Percentiles rank a stretch among this genome's conserved stretches.
These are phyloP conservation scores for Sternarchorhynchus goeldii DNA, from an alignment of 2,797 vertebrate species.

Conservation along the genomic window DNA sequence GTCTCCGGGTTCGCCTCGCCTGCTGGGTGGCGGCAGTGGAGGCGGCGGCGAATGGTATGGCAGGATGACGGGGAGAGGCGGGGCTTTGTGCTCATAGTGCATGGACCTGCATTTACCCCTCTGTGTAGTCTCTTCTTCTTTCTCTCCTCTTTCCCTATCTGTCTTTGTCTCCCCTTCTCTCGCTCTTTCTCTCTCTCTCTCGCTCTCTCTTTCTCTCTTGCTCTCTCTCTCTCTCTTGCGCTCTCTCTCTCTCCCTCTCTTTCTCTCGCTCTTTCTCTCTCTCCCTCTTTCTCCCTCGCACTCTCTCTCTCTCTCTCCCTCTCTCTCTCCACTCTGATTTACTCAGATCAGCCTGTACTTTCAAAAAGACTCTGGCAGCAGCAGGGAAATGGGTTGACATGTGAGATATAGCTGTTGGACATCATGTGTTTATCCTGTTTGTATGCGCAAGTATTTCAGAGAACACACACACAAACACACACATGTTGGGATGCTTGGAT, in stretches of 20 bases:
- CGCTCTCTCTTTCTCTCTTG: no score
- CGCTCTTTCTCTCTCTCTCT: no score
- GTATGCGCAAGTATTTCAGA: not conserved
- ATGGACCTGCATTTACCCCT: slow-evolving; percentile 39
- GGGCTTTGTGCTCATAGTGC: slow-evolving; percentile 40
- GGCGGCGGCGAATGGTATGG: not conserved
- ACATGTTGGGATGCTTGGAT: slow-evolving; percentile 20
- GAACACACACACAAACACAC: not conserved
- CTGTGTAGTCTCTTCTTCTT: not conserved
- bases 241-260: no score
- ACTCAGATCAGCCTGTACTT: slow-evolving; percentile 34
- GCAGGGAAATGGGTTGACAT: slow-evolving; percentile 25
- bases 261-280: slow-evolving; percentile 8
- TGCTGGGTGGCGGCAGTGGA: not conserved
- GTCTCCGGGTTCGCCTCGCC: slow-evolving; percentile 32
- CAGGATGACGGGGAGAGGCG: slow-evolving; percentile 23
- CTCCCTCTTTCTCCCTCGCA: not conserved
- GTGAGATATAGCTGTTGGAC: slow-evolving; percentile 31
- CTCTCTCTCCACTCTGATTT: not conserved
- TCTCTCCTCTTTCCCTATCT: not conserved
- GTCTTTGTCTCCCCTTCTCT: not conserved
- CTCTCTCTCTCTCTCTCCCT: no score
- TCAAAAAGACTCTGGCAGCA: slow-evolving; percentile 32
- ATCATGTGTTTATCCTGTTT: slow-evolving; percentile 45
- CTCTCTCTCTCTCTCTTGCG: no score